Evolutionary conservation across 2,888 invertebrate genomes (phyloP).

Genomic region (Drosophila ezoana): DNA sequence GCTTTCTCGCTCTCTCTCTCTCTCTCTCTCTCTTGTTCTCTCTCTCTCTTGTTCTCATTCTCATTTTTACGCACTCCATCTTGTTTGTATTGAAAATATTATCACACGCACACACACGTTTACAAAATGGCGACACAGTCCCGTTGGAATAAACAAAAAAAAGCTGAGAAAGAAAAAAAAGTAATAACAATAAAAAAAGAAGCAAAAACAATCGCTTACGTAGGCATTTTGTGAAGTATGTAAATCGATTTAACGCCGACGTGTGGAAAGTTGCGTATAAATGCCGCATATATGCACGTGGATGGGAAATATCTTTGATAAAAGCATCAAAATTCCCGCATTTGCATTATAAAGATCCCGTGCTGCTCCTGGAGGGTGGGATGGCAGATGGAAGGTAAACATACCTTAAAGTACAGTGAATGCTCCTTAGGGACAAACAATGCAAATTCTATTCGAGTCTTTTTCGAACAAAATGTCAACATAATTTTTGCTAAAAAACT

Average conservation of each 20-base stretch:
- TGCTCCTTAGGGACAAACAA: too few relatives aligned
- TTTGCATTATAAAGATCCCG: constrained; percentile 60
- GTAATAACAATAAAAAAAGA: constrained; percentile 42
- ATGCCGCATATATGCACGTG: constrained; percentile 27
- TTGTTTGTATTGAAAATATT: constrained; percentile 43
- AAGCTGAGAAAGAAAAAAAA: constrained; percentile 9
- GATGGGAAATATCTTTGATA: constrained; percentile 55
- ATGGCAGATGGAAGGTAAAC: background rate
- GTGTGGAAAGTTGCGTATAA: constrained; percentile 60
- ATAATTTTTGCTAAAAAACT: too few relatives aligned
- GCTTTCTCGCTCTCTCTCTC: background rate
- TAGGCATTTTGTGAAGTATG: constrained; percentile 73
- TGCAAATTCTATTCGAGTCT: too few relatives aligned
- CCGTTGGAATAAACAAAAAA: constrained; percentile 52
- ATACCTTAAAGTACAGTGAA: background rate
- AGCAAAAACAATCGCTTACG: constrained; percentile 58
- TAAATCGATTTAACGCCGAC: constrained; percentile 66
- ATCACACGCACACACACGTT: constrained; percentile 33
- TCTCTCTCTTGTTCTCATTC: background rate
- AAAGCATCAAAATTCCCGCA: constrained; percentile 60
- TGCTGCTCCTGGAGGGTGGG: background rate
- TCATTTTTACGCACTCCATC: background rate
- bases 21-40: background rate
- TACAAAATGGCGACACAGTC: constrained; percentile 25
- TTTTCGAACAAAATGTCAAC: too few relatives aligned